These are phyloP conservation scores for Hoplostethus atlanticus DNA, from an alignment of 2,797 vertebrate species.

Conservation along the genomic window DNA sequence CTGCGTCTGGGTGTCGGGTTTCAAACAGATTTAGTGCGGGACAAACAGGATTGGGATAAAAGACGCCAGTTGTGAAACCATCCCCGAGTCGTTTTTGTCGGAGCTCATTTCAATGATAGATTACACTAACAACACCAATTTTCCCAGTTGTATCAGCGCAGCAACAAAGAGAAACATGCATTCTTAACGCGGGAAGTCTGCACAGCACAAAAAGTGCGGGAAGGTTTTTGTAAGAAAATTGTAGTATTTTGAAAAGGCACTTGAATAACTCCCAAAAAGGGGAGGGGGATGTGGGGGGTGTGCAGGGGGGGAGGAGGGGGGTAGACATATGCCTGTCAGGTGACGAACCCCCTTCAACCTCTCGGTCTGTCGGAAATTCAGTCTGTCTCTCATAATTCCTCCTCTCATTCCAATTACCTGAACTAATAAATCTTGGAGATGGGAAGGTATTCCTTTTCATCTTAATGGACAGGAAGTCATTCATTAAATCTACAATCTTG, in stretches of 20 bases:
- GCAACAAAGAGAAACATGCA: neutral
- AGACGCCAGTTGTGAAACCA: neutral
- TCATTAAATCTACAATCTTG: constrained; percentile 81
- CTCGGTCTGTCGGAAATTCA: constrained; percentile 81
- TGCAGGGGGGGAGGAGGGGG: neutral
- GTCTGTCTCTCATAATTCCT: constrained; percentile 78
- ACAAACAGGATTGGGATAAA: constrained; percentile 9
- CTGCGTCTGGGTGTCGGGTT: constrained; percentile 17
- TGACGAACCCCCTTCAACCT: constrained; percentile 64
- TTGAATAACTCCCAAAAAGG: constrained; percentile 12
- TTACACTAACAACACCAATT: neutral
- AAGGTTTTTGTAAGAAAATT: neutral
- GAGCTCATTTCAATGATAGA: neutral
- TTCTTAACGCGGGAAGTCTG: neutral
- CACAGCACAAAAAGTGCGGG: neutral
- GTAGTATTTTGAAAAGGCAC: neutral
- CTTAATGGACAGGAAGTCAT: constrained; percentile 89
- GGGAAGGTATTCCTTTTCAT: constrained; percentile 83
- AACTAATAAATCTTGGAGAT: constrained; percentile 87
- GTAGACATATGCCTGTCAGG: constrained; percentile 56
- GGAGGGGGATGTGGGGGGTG: neutral
- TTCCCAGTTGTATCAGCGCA: constrained; percentile 4
- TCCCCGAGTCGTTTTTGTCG: neutral
- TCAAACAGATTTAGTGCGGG: constrained; percentile 14
- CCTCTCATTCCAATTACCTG: constrained; percentile 87